Base-by-base conservation (phyloP, 2,113 vertebrate species). In the Pica pica region DNA sequence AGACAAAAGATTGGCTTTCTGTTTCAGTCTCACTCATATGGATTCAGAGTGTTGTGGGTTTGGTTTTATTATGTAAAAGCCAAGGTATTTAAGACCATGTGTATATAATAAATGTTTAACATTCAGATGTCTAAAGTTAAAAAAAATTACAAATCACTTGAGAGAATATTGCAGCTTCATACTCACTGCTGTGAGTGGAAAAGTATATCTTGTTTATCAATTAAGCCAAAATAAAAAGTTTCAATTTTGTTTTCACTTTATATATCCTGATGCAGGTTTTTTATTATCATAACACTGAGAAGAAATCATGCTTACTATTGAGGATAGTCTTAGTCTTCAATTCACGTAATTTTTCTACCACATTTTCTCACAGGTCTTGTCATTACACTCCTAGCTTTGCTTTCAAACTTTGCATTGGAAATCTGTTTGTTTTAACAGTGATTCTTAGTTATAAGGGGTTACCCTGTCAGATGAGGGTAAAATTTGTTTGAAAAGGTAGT, bases 401-500 rank as follows among this genome's bases (percentile, higher is more conserved):
- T 90, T 83, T 76, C 47, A 88, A 52, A 85, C 89, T 91, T 55
- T 90, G 16, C 49, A 61, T 55, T 85, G 64, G 49, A 94, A 94
- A 88, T 78, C 20, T 44, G 63, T 10, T 73, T 89, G 12, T 78
- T 94, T 87, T 75, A 85, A 74, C 22, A 47, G 10, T 87, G 11
- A 53, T 76, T 79, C 74, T 73, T 90, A 87, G 81, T 53, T 77
- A 39, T 68, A 83, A 35, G 11, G 16, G 18, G 19, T 68, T 84
- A 93, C n/a, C 16, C n/a, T 81, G 35, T 80, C 75, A 75, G 61
- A 83, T 39, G 11, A 95, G 12, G 64, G 28, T 17, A 85, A 92
- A 83, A 75, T 61, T 63, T 79, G 63, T 59, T 77, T 77, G 4
- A 82, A 89, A 94, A 60, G 30, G 76, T 10, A 56, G 5, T 49